phyloP scores from a whole-genome alignment of 2,888 invertebrate species.

The Icerya purchasi region DNA sequence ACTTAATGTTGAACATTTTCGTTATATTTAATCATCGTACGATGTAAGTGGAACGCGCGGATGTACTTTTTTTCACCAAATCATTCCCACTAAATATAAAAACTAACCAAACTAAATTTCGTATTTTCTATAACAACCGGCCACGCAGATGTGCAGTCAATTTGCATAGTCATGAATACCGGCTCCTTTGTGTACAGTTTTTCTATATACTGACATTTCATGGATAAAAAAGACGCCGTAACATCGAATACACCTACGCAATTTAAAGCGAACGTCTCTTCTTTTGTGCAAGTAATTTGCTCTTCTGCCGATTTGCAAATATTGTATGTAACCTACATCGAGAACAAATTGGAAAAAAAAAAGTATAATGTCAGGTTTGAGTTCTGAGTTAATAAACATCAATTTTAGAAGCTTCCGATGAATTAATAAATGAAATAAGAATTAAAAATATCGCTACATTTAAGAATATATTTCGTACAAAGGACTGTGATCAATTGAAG shows the following conservation, averaged over 20 bases:
- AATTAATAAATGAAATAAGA: too few species aligned
- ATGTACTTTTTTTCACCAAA: too few species aligned
- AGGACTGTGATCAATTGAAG: too few species aligned
- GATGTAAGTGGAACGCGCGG: too few species aligned
- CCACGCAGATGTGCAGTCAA: conserved; percentile 47
- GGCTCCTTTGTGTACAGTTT: conserved; percentile 45
- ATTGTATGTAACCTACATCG: conserved; percentile 25
- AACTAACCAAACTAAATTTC: conserved; percentile 13
- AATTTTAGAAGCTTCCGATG: neutral
- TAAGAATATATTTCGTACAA: too few species aligned
- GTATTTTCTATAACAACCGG: conserved; percentile 24
- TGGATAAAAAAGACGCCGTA: conserved; percentile 38
- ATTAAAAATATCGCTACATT: too few species aligned
- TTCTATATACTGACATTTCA: conserved; percentile 38
- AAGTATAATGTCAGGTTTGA: conserved; percentile 4
- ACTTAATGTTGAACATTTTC: too few species aligned
- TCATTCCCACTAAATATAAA: too few species aligned
- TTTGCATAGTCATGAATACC: conserved; percentile 43
- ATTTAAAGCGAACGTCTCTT: conserved; percentile 26
- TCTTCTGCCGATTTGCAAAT: conserved; percentile 18
- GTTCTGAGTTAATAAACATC: too few species aligned
- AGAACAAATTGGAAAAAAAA: neutral
- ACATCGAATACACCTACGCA: conserved; percentile 50
- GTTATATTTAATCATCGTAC: too few species aligned
- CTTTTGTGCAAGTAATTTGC: conserved; percentile 28